A percentile compares a stretch with the other conserved stretches of the same genome.
Evolutionary conservation across 2,113 vertebrate genomes (phyloP).

Genomic region (Oreochromis aureus): DNA sequence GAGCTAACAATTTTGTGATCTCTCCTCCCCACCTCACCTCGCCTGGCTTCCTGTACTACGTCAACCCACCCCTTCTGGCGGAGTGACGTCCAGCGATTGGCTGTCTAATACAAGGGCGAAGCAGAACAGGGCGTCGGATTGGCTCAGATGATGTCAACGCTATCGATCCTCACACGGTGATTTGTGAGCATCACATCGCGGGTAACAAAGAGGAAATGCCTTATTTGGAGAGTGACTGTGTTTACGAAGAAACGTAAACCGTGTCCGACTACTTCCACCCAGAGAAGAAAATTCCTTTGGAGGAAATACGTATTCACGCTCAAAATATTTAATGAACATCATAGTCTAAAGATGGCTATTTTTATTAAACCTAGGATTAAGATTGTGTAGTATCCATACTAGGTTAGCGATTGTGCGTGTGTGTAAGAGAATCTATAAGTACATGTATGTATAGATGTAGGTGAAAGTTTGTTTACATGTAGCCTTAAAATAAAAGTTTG

Average conservation of each 20-base stretch:
- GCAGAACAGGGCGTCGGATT: neutral
- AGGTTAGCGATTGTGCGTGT: neutral
- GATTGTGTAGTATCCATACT: neutral
- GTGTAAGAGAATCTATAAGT: neutral
- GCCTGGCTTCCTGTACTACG: conserved; percentile 58
- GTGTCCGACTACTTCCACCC: neutral
- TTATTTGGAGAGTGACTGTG: neutral
- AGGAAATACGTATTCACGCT: neutral
- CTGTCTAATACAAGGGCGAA: neutral
- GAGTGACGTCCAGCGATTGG: conserved; percentile 32
- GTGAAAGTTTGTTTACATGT: neutral
- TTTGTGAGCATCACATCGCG: conserved; percentile 29
- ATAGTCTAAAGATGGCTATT: neutral
- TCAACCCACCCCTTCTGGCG: conserved; percentile 23
- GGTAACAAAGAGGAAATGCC: conserved; percentile 44
- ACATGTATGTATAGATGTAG: neutral
- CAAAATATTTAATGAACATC: neutral
- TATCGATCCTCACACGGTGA: neutral
- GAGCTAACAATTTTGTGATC: conserved; percentile 51
- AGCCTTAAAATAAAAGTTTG: neutral
- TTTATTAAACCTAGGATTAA: neutral
- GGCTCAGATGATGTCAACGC: neutral
- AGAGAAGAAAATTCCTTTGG: neutral
- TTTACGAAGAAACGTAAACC: conserved; percentile 2
- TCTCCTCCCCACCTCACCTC: conserved; percentile 59